A percentile compares a stretch with the other conserved stretches of the same genome.
Evolutionary conservation across 2,797 vertebrate species (phyloP).

Genomic region (Orientallactaga sibirica): DNA sequence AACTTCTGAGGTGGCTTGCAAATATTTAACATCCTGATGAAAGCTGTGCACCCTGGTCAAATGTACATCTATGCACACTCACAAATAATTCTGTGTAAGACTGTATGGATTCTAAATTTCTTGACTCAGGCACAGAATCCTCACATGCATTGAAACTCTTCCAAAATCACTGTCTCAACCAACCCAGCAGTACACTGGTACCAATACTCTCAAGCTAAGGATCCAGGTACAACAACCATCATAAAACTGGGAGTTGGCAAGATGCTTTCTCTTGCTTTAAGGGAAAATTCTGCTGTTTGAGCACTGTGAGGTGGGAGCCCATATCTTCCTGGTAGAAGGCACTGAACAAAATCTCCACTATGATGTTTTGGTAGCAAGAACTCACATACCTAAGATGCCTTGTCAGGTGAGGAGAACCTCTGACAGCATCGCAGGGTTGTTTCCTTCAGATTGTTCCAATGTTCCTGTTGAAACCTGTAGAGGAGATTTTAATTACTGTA

Average conservation of each 20-base stretch:
- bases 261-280: constrained; percentile 27
- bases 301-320: not conserved
- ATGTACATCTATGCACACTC: not conserved
- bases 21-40: not conserved
- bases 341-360: not conserved
- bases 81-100: constrained; percentile 7
- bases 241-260: not conserved
- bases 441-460: constrained; percentile 22
- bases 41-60: too few relatives aligned
- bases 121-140: not conserved
- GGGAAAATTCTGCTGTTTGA: constrained; percentile 2
- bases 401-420: not conserved
- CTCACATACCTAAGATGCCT: not conserved
- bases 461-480: not conserved
- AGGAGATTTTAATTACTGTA: constrained; percentile 32
- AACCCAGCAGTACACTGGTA: not conserved
- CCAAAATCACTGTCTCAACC: not conserved
- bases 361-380: not conserved
- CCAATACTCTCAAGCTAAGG: constrained; percentile 6
- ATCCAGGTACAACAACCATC: not conserved
- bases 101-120: not conserved
- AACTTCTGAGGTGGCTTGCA: not conserved
- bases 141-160: constrained; percentile 4
- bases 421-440: not conserved
- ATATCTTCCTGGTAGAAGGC: not conserved